Evolutionary conservation across 2,797 vertebrate genomes (phyloP), one percentile per base, ranked within the genome.

Genomic region (Muscicapa comitata): DNA sequence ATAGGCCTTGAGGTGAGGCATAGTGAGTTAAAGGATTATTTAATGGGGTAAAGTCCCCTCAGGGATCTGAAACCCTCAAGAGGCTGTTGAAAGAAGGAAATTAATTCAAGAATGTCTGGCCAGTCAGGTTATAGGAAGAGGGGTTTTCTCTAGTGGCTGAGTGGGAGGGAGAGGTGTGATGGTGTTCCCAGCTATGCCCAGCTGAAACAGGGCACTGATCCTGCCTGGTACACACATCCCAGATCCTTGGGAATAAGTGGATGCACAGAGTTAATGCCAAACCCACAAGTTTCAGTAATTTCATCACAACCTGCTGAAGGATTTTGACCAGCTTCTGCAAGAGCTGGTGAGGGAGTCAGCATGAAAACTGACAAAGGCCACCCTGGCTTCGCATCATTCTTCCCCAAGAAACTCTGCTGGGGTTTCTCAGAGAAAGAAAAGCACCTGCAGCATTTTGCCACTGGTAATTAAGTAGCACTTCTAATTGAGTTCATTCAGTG

Each of bases 311-410:
- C 26, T 31, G 8, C 38, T 72, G 53, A 65, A 90, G 20, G 35
- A 72, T 25, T 38, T 80, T 13, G 3, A 24, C 18, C 47, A 43
- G 10, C 25, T 62, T 50, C 62, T 72, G 50, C 37, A 75, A 75
- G 50, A 1, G 1, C 28, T 65, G 33, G 25, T 62, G 29, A 65
- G 2, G 21, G n/a, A 78, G 6, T 51, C 21, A 38, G 25, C 3
- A 0, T 5, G 15, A 74, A 23, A 38, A n/a, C 23, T 84, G 42
- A 43, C 31, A 21, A 38, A 37, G 33, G 25, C 42, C 14, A 33
- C 17, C 5, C 20, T 0, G 0, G 11, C 17, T 29, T 54, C 73
- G 29, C 31, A 11, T 15, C 2, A 0, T 38, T 65, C 21, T 59
- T 55, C 47, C 25, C 40, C 1, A 0, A n/a, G 51, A 75, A 33